A percentile compares a stretch with the other conserved stretches of the same genome.
These are phyloP conservation scores for Proterorhinus semilunaris DNA, from an alignment of 2,113 vertebrate genomes.

Conservation along the genomic window DNA sequence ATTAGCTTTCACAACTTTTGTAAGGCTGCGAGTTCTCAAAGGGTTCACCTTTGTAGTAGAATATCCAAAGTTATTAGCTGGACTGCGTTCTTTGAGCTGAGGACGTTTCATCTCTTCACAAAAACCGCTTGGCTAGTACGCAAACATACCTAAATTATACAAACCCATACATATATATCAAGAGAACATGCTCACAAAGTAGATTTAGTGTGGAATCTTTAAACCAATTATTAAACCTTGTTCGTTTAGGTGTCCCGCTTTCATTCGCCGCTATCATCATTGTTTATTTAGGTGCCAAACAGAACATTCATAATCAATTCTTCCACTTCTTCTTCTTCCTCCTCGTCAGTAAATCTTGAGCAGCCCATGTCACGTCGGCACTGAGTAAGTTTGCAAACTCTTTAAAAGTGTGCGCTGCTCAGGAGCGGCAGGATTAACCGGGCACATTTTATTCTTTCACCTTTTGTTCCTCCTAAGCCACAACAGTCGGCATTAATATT, in stretches of 20 bases:
- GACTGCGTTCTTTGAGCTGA: too few relatives aligned
- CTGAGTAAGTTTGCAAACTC: slow-evolving; percentile 15
- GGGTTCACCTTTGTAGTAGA: too few relatives aligned
- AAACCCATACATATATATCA: too few relatives aligned
- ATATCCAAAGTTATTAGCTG: too few relatives aligned
- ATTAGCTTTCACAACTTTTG: too few relatives aligned
- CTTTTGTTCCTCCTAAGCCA: slow-evolving; percentile 56
- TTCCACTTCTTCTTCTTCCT: slow-evolving; percentile 24
- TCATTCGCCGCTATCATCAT: slow-evolving; percentile 17
- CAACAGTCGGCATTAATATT: slow-evolving; percentile 64
- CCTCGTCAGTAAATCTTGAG: slow-evolving; percentile 13
- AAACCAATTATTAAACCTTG: too few relatives aligned
- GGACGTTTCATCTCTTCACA: too few relatives aligned
- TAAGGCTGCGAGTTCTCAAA: too few relatives aligned
- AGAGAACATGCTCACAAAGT: too few relatives aligned
- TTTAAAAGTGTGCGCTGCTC: slow-evolving; percentile 31
- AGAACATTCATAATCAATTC: slow-evolving; percentile 34
- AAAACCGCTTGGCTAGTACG: too few relatives aligned
- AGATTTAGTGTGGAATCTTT: too few relatives aligned
- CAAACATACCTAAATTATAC: too few relatives aligned
- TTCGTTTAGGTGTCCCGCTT: neutral
- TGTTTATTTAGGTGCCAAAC: slow-evolving; percentile 13
- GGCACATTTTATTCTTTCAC: slow-evolving; percentile 57
- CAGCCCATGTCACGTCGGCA: slow-evolving; percentile 18
- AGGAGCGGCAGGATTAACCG: slow-evolving; percentile 64